Evolutionary conservation across 2,888 invertebrate species (phyloP), one percentile per base, ranked within the genome.

Genomic region (Cryptophagus acutangulus): DNA sequence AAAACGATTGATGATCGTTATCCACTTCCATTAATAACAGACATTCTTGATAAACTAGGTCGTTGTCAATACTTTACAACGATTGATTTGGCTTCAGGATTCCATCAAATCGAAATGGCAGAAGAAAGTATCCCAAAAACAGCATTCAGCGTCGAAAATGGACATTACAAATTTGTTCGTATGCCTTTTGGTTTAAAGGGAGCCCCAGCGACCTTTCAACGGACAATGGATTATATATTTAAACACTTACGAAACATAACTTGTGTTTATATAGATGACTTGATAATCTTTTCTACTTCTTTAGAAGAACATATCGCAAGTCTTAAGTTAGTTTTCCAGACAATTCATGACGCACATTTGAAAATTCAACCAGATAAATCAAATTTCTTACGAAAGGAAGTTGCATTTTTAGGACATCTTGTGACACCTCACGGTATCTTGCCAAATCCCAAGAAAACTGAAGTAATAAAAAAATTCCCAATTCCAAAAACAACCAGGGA

Each of bases 211-310:
- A 26, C 26, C 3, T 26, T 26, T n/a, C 9, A 26, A 8, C 3
- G 26, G 26, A 3, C 12, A 3, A 26, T 26, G 26, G 26, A 26
- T 13, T n/a, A 26, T 12, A 26, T 26, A 3, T 8, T 26, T 4
- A 26, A 26, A 26, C 4, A 13, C 8, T 31, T 33, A 15, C 33
- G 35, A n/a, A 25, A 45, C 33, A 33, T 45, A 38, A 29, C 33
- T 2, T 42, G 50, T 20, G 43, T 48, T 13, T 50, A 50, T 33
- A 31, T 50, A 31, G 50, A 48, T 24, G 48, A 45, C 36, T 37
- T 39, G 26, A 36, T 43, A 5, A 42, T 49, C 15, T 49, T 44
- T 33, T 33, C 39, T 1, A 34, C 26, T 2, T 44, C 44, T 2
- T 25, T 45, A n/a, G 20, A 48, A 30, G 41, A 45, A 41, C 45